Evolutionary conservation across 1,140 invertebrate genomes (phyloP).

Genomic region (Chlorops oryzae): DNA sequence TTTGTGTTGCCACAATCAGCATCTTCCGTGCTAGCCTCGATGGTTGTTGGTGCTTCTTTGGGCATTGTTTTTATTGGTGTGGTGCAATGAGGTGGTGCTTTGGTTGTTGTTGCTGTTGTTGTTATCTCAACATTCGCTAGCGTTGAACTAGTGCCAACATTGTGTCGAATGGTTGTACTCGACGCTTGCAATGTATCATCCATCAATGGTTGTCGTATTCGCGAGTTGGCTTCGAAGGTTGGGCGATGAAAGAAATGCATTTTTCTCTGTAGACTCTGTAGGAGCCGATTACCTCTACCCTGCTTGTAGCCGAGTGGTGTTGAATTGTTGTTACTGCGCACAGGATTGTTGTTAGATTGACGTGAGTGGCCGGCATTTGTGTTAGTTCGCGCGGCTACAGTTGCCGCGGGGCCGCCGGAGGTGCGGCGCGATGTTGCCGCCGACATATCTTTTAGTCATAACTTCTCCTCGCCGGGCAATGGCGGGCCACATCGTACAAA

Average conservation of each 20-base stretch:
- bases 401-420: slow-evolving; percentile 13
- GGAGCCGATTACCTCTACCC: no score
- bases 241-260: slow-evolving; percentile 35
- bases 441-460: slow-evolving; percentile 48
- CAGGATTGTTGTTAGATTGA: not conserved
- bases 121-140: no score
- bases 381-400: slow-evolving; percentile 3
- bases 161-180: slow-evolving; percentile 9
- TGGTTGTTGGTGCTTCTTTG: slow-evolving; percentile 1
- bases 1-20: no score
- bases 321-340: slow-evolving; percentile 28
- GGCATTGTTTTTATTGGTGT: slow-evolving; percentile 7
- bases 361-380: not conserved
- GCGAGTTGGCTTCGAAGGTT: slow-evolving; percentile 35
- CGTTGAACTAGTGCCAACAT: slow-evolving; percentile 5
- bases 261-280: no score
- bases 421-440: slow-evolving; percentile 29
- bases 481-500: slow-evolving; percentile 47
- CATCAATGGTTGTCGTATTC: slow-evolving; percentile 40
- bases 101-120: slow-evolving; percentile 1
- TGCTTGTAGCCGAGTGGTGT: slow-evolving; percentile 8
- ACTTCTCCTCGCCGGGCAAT: slow-evolving; percentile 46
- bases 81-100: not conserved
- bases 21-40: no score
- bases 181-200: slow-evolving; percentile 24